Percentiles rank a stretch among this genome's conserved stretches.
These are phyloP conservation scores for Crepidodera aurea DNA, from an alignment of 2,888 invertebrate genomes.

Conservation along the genomic window DNA sequence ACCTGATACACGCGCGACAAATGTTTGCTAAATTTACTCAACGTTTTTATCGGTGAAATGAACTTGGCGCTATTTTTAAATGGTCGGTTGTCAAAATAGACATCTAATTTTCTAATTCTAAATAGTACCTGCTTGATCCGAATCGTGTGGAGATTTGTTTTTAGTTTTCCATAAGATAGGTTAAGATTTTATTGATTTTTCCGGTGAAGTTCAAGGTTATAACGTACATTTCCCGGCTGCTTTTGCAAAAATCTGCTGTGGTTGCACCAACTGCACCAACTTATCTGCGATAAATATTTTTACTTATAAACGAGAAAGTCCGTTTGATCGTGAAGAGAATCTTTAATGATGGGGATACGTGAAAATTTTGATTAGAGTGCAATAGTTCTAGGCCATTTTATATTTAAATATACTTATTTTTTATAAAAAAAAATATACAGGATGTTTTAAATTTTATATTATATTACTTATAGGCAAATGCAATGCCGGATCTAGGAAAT, in stretches of 20 bases:
- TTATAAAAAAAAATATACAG: too few relatives aligned
- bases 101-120: conserved; percentile 8
- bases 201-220: not conserved
- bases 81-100: conserved; percentile 8
- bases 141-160: not conserved
- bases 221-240: not conserved
- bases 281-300: too few relatives aligned
- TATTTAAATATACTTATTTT: too few relatives aligned
- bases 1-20: conserved; percentile 8
- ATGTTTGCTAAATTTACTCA: conserved; percentile 14
- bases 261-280: too few relatives aligned
- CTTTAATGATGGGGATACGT: too few relatives aligned
- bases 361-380: too few relatives aligned
- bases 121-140: conserved; percentile 15
- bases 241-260: not conserved
- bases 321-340: too few relatives aligned
- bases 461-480: too few relatives aligned
- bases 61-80: conserved; percentile 22
- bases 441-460: too few relatives aligned
- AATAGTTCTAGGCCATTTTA: too few relatives aligned
- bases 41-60: conserved; percentile 3
- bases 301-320: too few relatives aligned
- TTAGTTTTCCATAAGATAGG: conserved; percentile 1
- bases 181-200: not conserved
- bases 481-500: too few relatives aligned